These are phyloP conservation scores for Phortica okadai DNA, from an alignment of 2,888 invertebrate species.

Conservation along the genomic window DNA sequence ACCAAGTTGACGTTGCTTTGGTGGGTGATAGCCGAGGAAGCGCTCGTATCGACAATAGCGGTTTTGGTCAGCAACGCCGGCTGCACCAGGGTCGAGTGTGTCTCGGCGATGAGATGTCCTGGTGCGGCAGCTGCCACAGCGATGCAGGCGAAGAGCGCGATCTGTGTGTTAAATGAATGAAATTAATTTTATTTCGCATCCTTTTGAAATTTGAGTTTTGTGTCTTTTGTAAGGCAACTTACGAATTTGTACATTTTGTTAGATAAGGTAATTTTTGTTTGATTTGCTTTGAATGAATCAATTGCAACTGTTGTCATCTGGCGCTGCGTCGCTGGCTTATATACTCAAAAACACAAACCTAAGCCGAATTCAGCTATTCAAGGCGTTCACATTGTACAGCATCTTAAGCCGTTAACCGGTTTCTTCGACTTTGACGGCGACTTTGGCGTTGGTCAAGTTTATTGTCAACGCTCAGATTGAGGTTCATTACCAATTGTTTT, in stretches of 20 bases:
- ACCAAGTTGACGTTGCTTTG: constrained; percentile 79
- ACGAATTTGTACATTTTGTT: constrained; percentile 75
- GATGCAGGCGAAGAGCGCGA: constrained; percentile 81
- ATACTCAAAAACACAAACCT: constrained; percentile 48
- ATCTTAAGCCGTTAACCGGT: constrained; percentile 64
- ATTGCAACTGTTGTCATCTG: constrained; percentile 66
- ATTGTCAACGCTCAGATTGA: constrained; percentile 1
- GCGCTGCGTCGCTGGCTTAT: constrained; percentile 52
- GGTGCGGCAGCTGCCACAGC: constrained; percentile 76
- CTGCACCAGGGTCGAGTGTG: constrained; percentile 68
- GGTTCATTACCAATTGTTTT: not conserved
- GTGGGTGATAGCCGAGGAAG: constrained; percentile 78
- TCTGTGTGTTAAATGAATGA: constrained; percentile 41
- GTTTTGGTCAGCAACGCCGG: constrained; percentile 71
- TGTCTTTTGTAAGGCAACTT: constrained; percentile 52
- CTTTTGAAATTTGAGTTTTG: not conserved
- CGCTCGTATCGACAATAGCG: constrained; percentile 70
- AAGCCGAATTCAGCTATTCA: constrained; percentile 40
- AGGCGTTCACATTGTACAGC: constrained; percentile 41
- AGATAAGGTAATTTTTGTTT: constrained; percentile 44
- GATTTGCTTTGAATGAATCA: constrained; percentile 48
- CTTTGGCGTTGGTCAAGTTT: constrained; percentile 21
- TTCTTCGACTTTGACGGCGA: constrained; percentile 38
- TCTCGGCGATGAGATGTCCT: constrained; percentile 63
- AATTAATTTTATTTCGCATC: not conserved